A percentile compares a stretch with the other conserved stretches of the same genome.
Conservation (phyloP, 2,888 invertebrate species). For the Meganola albula region DNA sequence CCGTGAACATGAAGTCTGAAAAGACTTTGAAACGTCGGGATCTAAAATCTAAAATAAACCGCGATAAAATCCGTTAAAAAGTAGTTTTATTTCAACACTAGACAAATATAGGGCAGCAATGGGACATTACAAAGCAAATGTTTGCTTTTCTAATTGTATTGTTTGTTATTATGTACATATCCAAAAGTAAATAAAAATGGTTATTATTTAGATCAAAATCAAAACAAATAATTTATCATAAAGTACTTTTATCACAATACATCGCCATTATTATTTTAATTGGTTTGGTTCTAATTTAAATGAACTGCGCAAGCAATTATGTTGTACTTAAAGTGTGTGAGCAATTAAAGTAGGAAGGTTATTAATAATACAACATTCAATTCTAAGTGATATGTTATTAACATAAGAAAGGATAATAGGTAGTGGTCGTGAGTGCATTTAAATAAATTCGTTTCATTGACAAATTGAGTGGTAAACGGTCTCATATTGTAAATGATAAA, state of each 20-base stretch:
- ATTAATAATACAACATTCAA: not conserved
- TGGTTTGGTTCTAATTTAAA: not conserved
- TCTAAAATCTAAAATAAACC: too few species aligned
- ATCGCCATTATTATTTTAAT: not conserved
- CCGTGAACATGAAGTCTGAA: too few species aligned
- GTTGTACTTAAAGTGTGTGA: not conserved
- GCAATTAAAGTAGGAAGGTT: not conserved
- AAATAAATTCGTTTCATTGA: conserved; percentile 18
- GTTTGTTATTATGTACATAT: not conserved
- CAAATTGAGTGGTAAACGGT: conserved; percentile 24
- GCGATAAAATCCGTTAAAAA: too few species aligned
- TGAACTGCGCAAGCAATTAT: not conserved
- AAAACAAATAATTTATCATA: not conserved
- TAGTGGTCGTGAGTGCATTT: conserved; percentile 14
- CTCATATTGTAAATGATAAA: too few species aligned
- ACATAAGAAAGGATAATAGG: conserved; percentile 16
- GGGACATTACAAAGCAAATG: too few species aligned
- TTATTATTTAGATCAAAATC: not conserved
- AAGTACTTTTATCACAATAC: not conserved
- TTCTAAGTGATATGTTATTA: not conserved
- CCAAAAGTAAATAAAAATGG: not conserved
- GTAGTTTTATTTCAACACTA: too few species aligned
- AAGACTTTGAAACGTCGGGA: too few species aligned
- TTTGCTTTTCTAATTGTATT: too few species aligned
- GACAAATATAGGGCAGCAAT: too few species aligned